Percentiles rank a stretch among this genome's conserved stretches.
phyloP scores from a whole-genome alignment of 2,888 invertebrate species.

The Iselma pallidipennis region DNA sequence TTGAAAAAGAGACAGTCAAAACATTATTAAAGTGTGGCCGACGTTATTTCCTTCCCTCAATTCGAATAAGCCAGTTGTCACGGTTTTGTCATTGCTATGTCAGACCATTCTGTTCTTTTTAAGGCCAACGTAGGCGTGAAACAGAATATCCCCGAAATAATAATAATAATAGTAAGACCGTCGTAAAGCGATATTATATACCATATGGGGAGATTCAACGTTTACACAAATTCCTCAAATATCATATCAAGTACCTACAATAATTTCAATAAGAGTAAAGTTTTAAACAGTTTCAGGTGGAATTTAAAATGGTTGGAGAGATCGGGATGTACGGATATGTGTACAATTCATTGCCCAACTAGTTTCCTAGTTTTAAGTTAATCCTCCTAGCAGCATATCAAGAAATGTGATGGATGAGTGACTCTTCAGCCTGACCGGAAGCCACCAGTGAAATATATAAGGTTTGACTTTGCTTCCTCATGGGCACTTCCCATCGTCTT shows the following conservation, averaged over 20 bases:
- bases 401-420: slow-evolving; percentile 32
- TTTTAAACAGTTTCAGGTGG: too few relatives aligned
- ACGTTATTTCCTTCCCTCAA: slow-evolving; percentile 11
- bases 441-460: slow-evolving; percentile 24
- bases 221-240: not conserved
- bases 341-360: too few relatives aligned
- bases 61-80: slow-evolving; percentile 28
- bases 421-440: slow-evolving; percentile 24
- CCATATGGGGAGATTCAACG: not conserved
- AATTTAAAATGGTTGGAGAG: not conserved
- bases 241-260: not conserved
- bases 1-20: slow-evolving; percentile 17
- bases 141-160: slow-evolving; percentile 5
- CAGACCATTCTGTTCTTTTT: slow-evolving; percentile 26
- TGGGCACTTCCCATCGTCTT: slow-evolving; percentile 30
- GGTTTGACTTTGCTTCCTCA: slow-evolving; percentile 25
- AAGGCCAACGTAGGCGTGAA: slow-evolving; percentile 16
- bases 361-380: slow-evolving; percentile 11
- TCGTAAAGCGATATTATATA: not conserved
- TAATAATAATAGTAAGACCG: slow-evolving; percentile 1
- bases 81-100: slow-evolving; percentile 23
- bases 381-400: slow-evolving; percentile 21
- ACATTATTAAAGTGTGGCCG: slow-evolving; percentile 20
- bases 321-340: not conserved
- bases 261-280: not conserved